These are phyloP conservation scores for Strigamia transsilvanica DNA, from an alignment of 2,888 invertebrate genomes.

Conservation along the genomic window DNA sequence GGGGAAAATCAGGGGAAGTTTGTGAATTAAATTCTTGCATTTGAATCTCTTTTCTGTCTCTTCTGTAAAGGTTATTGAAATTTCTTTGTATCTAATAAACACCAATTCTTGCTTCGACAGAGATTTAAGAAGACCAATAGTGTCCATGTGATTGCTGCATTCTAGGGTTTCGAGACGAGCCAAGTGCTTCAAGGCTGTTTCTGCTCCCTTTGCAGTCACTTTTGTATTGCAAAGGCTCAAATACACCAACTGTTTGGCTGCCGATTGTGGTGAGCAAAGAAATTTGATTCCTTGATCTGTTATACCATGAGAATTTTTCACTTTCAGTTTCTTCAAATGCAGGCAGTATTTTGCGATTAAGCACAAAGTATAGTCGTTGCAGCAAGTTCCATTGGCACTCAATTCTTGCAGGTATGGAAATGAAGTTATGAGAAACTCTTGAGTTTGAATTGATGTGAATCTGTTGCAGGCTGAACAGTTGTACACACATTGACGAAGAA, in stretches of 20 bases:
- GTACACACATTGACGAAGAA: background rate
- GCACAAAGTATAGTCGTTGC: background rate
- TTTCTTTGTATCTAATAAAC: background rate
- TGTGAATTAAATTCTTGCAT: background rate
- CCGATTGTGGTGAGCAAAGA: background rate
- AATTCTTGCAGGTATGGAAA: background rate
- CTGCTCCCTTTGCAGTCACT: background rate
- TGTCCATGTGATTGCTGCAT: slow-evolving; percentile 4
- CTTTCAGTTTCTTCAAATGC: background rate
- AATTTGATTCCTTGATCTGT: background rate
- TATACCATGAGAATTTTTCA: background rate
- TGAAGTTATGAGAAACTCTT: background rate
- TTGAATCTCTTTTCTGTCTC: background rate
- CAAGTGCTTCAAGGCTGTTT: background rate
- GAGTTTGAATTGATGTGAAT: background rate
- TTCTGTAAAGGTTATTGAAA: background rate
- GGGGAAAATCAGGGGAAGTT: background rate
- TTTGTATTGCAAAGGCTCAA: background rate
- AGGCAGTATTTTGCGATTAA: background rate
- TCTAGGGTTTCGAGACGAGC: background rate
- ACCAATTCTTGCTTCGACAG: background rate
- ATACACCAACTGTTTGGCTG: background rate
- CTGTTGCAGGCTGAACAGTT: background rate
- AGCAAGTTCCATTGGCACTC: background rate
- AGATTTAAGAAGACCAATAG: background rate